Evolutionary conservation across 2,888 invertebrate species (phyloP).

Genomic region (Tridacna gigas): DNA sequence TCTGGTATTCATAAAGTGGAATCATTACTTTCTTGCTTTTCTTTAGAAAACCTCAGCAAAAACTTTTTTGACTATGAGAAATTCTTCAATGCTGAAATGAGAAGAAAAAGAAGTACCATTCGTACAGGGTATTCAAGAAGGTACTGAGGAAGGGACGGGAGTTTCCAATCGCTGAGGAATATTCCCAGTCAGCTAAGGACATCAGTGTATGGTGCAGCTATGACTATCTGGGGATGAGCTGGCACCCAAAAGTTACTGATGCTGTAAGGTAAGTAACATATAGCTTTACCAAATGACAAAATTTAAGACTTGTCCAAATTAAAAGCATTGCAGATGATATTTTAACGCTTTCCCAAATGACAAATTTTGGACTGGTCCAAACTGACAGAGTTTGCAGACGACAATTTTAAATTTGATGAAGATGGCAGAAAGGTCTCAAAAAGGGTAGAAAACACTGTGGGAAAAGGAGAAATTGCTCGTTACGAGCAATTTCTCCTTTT

Average conservation of each 20-base stretch:
- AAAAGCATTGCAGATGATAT: too few species aligned
- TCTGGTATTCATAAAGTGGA: not conserved
- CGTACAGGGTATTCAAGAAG: conserved; percentile 97
- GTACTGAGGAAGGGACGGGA: conserved; percentile 94
- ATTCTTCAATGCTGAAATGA: conserved; percentile 96
- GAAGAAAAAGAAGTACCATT: conserved; percentile 96
- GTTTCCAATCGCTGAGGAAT: conserved; percentile 95
- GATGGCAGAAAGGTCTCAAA: too few species aligned
- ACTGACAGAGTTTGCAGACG: too few species aligned
- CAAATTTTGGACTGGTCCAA: too few species aligned
- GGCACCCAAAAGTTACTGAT: conserved; percentile 91
- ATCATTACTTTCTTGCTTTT: not conserved
- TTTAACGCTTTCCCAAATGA: too few species aligned
- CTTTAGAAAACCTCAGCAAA: not conserved
- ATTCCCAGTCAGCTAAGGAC: conserved; percentile 91
- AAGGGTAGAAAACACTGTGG: too few species aligned
- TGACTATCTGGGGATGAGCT: conserved; percentile 98
- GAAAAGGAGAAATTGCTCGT: too few species aligned
- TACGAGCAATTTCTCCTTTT: too few species aligned
- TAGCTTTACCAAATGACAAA: too few species aligned
- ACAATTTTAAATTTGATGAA: too few species aligned
- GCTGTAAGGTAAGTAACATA: conserved; percentile 91
- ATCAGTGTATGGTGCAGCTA: conserved; percentile 99
- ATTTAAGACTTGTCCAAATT: too few species aligned
- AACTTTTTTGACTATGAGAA: conserved; percentile 89